Evolutionary conservation across 2,888 invertebrate species (phyloP).

Genomic region (Hyalella azteca): DNA sequence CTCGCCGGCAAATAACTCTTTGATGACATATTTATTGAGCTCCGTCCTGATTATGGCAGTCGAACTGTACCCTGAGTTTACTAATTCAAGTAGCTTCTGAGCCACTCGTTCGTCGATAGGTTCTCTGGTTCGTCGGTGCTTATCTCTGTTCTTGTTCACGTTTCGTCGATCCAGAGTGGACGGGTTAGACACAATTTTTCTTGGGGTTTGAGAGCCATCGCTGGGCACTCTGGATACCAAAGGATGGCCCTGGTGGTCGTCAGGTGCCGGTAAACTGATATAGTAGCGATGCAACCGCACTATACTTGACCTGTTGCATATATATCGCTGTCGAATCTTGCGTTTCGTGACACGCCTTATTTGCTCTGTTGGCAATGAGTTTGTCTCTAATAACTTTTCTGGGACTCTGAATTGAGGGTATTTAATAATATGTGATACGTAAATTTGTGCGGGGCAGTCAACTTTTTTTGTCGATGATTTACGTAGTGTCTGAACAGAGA

Average conservation of each 20-base stretch:
- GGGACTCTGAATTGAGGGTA: slow-evolving; percentile 54
- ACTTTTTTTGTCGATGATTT: slow-evolving; percentile 49
- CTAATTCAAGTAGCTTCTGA: slow-evolving; percentile 46
- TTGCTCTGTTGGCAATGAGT: slow-evolving; percentile 52
- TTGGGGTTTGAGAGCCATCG: not conserved
- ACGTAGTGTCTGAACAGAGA: not conserved
- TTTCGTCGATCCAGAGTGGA: slow-evolving; percentile 25
- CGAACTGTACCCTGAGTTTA: slow-evolving; percentile 35
- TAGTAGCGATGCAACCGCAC: slow-evolving; percentile 38
- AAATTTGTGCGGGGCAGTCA: slow-evolving; percentile 52
- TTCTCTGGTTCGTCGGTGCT: slow-evolving; percentile 1
- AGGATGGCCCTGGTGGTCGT: slow-evolving; percentile 23
- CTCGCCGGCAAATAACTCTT: slow-evolving; percentile 46
- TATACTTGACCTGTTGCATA: slow-evolving; percentile 29
- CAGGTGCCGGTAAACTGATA: not conserved
- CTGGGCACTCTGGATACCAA: not conserved
- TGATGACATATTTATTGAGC: slow-evolving; percentile 42
- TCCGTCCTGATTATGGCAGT: slow-evolving; percentile 12
- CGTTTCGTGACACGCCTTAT: slow-evolving; percentile 47
- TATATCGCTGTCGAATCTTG: slow-evolving; percentile 42
- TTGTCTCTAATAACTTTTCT: slow-evolving; percentile 42
- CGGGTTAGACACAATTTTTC: not conserved
- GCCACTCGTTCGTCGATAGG: slow-evolving; percentile 7
- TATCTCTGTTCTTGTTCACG: slow-evolving; percentile 12
- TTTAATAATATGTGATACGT: slow-evolving; percentile 51